Evolutionary conservation across 2,888 invertebrate genomes (phyloP), one percentile per base, ranked within the genome.

Genomic region (Calameuta idolon): DNA sequence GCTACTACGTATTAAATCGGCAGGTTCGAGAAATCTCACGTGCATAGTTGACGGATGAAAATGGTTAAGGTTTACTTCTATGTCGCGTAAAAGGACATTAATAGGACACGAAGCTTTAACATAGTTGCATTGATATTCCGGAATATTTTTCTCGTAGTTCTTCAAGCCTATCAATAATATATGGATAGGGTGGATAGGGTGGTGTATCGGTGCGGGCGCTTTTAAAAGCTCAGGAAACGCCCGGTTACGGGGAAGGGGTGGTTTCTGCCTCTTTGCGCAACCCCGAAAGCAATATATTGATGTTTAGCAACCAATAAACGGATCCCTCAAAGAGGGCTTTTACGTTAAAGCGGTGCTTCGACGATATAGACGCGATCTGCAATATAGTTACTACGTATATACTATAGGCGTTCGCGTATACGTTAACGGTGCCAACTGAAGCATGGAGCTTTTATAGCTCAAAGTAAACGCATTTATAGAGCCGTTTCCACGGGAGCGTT

Each of bases 301-400:
- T 91, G 91, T 91, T 91, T 91, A 91, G 91, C 91, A 91, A 91
- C 91, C 91, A 91, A 91, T 91, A 91, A 91, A 91, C 89, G 90
- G 89, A 90, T 91, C 90, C 88, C 87, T 91, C 90, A 90, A 91
- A 90, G 91, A 89, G 90, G 86, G 90, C 90, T 91, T 91, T 91
- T 89, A 90, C 89, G 87, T 86, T 89, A 89, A 89, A 90, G 88
- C 89, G 89, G 84, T 89, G 89, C 89, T 88, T 87, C 87, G 87
- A 31, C 33, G 71, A n/a, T 31, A 34, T 34, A 71, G 71, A 55
- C 40, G 55, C 34, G 34, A 69, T 37, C 35, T 23, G 74, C 69
- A 55, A 37, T 74, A 40, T 31, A 31, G 76, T 35, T 73, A 35
- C 73, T 35, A 34, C 30, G 34, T 55, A 55, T 55, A 55, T 69